phyloP scores from a whole-genome alignment of 2,797 vertebrate species.

The Xenopus petersii region DNA sequence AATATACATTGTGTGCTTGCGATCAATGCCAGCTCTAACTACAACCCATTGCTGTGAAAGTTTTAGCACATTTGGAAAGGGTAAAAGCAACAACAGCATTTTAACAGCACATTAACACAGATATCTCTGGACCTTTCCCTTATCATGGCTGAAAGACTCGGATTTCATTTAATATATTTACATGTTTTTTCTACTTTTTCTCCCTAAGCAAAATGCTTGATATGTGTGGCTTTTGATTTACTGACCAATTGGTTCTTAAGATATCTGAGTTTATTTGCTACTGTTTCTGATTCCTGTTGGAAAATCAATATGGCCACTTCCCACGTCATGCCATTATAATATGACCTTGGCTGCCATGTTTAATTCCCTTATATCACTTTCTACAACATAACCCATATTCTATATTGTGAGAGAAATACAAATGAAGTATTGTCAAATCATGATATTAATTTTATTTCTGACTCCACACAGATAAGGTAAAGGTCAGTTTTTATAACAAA shows the following conservation, averaged over 20 bases:
- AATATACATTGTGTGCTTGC: not conserved
- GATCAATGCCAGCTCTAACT: not conserved
- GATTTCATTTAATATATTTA: too few species aligned
- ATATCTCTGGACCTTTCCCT: too few species aligned
- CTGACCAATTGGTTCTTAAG: slow-evolving; percentile 28
- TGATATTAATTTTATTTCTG: too few species aligned
- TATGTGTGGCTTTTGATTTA: not conserved
- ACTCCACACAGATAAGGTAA: too few species aligned
- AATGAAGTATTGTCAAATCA: too few species aligned
- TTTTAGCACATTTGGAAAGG: slow-evolving; percentile 6
- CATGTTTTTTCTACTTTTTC: too few species aligned
- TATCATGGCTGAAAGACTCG: too few species aligned
- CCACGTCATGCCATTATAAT: not conserved
- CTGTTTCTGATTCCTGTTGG: not conserved
- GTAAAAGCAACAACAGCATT: too few species aligned
- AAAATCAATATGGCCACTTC: not conserved
- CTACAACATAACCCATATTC: too few species aligned
- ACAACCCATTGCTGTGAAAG: not conserved
- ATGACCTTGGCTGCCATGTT: not conserved
- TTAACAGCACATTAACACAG: too few species aligned
- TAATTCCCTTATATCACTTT: not conserved
- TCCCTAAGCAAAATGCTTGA: not conserved
- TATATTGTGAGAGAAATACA: too few species aligned
- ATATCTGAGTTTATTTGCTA: not conserved
- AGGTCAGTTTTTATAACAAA: too few species aligned